Conservation (phyloP, 2,888 invertebrate genomes). For the Limnephilus rhombicus region DNA sequence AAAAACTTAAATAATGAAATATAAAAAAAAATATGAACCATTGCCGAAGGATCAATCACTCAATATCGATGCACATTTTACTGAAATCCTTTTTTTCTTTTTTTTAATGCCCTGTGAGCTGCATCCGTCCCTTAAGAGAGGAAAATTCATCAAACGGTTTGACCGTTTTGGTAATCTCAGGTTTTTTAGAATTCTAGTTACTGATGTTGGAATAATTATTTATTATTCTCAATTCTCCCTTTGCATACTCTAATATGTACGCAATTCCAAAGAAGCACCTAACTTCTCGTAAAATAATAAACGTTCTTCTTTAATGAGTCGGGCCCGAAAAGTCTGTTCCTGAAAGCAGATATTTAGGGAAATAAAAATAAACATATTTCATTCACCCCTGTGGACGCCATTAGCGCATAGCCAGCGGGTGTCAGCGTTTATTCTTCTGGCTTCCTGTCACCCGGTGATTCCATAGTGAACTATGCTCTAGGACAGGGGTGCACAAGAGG, state of each 20-base stretch:
- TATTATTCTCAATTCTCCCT: too few relatives aligned
- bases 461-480: not conserved
- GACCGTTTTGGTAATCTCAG: not conserved
- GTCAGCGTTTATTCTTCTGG: conserved; percentile 55
- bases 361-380: conserved; percentile 43
- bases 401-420: conserved; percentile 54
- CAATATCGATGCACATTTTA: not conserved
- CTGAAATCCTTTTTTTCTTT: too few relatives aligned
- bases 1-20: too few relatives aligned
- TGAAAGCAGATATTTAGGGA: conserved; percentile 37
- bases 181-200: not conserved
- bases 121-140: too few relatives aligned
- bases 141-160: not conserved
- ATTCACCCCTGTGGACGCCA: conserved; percentile 45
- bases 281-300: conserved; percentile 13
- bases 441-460: conserved; percentile 55
- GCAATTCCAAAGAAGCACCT: not conserved
- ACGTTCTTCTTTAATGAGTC: conserved; percentile 10
- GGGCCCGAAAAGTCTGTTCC: conserved; percentile 3
- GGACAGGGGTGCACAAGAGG: not conserved
- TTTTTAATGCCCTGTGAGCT: too few relatives aligned
- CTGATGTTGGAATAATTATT: too few relatives aligned
- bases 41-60: not conserved
- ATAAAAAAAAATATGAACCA: too few relatives aligned
- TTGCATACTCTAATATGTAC: not conserved